Percentiles rank a stretch among this genome's conserved stretches.
phyloP scores from a whole-genome alignment of 2,888 invertebrate genomes.

The Macroteleia sp. region DNA sequence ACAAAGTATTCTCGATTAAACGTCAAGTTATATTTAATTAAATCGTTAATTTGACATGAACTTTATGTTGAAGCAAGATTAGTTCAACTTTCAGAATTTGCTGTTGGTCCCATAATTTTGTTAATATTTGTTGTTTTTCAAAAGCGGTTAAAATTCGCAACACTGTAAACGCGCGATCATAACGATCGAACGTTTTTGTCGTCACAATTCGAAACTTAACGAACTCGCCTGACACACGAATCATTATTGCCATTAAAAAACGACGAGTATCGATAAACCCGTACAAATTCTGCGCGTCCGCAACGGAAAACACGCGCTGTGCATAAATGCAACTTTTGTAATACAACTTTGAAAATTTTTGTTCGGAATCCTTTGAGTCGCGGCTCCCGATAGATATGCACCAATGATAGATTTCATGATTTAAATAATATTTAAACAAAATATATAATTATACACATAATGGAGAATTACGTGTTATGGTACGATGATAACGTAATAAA shows the following conservation, averaged over 20 bases:
- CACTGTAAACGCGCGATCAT: not conserved
- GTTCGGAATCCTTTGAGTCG: conserved; percentile 14
- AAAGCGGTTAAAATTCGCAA: conserved; percentile 34
- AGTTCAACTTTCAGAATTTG: too few species aligned
- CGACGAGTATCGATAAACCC: conserved; percentile 64
- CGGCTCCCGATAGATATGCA: conserved; percentile 44
- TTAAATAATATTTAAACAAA: too few species aligned
- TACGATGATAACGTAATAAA: too few species aligned
- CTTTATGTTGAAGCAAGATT: too few species aligned
- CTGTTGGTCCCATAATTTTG: too few species aligned
- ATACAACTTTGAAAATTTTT: conserved; percentile 9
- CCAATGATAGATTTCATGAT: conserved; percentile 18
- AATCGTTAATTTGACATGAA: too few species aligned
- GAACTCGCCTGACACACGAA: conserved; percentile 19
- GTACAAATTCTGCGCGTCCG: conserved; percentile 21
- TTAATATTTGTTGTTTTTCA: conserved; percentile 39
- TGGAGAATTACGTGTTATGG: too few species aligned
- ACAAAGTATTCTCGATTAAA: too few species aligned
- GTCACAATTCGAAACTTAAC: conserved; percentile 47
- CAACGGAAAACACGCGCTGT: conserved; percentile 25
- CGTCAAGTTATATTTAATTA: too few species aligned
- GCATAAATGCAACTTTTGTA: conserved; percentile 45
- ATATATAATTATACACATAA: too few species aligned
- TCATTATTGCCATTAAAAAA: conserved; percentile 80
- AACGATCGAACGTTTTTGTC: not conserved